A percentile compares a stretch with the other conserved stretches of the same genome.
Conservation (phyloP, 2,888 invertebrate genomes). For the Nymphalis polychloros region DNA sequence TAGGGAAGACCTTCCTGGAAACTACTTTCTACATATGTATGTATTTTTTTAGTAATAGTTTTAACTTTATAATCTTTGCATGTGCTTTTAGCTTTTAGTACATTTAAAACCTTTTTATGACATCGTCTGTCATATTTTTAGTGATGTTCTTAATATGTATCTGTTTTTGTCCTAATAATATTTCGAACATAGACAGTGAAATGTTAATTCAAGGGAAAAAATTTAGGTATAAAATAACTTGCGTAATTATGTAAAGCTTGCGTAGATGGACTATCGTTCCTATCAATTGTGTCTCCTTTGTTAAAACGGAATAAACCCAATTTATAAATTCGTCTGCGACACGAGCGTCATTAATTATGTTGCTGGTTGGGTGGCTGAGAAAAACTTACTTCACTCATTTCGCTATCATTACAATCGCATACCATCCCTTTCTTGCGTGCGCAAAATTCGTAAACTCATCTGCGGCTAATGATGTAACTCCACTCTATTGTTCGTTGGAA, state of each 20-base stretch:
- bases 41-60: no score
- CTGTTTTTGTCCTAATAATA: no score
- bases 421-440: slow-evolving; percentile 65
- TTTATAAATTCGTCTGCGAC: slow-evolving; percentile 80
- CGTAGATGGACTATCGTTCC: slow-evolving; percentile 58
- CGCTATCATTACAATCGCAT: slow-evolving; percentile 75
- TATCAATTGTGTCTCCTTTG: slow-evolving; percentile 72
- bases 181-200: no score
- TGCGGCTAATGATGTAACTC: slow-evolving; percentile 37
- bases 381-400: slow-evolving; percentile 81
- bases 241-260: slow-evolving; percentile 57
- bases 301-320: slow-evolving; percentile 76
- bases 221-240: slow-evolving; percentile 6
- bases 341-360: slow-evolving; percentile 81
- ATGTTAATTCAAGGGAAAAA: neutral
- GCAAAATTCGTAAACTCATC: slow-evolving; percentile 40
- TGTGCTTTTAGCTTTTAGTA: no score
- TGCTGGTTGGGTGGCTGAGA: slow-evolving; percentile 82
- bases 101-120: no score
- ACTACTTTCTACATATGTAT: no score
- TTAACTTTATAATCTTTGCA: no score
- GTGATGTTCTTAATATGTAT: no score
- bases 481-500: slow-evolving; percentile 17
- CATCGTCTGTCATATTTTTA: no score
- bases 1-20: no score